A percentile compares a stretch with the other conserved stretches of the same genome.
Conservation (phyloP, 2,113 vertebrate genomes). For the Oreocharis arfaki region DNA sequence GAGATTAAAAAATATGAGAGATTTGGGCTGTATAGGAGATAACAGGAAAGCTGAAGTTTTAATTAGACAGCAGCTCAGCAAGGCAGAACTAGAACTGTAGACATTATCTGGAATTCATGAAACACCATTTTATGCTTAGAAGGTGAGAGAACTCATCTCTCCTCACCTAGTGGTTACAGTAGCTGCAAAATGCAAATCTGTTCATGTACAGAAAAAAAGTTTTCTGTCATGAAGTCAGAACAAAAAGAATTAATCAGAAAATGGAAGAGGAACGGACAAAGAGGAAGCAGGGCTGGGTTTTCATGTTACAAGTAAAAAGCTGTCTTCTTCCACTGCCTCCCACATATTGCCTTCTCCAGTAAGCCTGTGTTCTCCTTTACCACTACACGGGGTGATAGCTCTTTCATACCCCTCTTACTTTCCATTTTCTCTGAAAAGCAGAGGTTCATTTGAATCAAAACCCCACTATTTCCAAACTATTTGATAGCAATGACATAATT, state of each 20-base stretch:
- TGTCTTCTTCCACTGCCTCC: neutral
- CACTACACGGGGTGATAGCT: neutral
- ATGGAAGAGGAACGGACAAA: conserved; percentile 8
- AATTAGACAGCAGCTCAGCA: neutral
- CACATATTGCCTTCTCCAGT: neutral
- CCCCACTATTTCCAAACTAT: neutral
- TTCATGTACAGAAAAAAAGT: neutral
- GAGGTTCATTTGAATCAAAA: neutral
- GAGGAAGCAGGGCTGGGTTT: neutral
- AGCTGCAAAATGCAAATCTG: neutral
- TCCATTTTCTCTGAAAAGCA: neutral
- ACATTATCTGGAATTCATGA: neutral
- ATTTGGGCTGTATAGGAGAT: neutral
- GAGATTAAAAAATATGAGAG: neutral
- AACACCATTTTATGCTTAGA: neutral
- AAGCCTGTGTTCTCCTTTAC: neutral
- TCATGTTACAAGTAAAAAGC: neutral
- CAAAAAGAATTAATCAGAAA: neutral
- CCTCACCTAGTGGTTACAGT: neutral
- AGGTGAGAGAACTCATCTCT: neutral
- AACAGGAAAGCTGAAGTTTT: neutral
- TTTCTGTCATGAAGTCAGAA: neutral
- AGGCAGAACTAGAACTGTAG: neutral
- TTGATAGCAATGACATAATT: neutral
- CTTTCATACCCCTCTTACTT: neutral